Conservation (phyloP, 2,888 invertebrate genomes). For the Mythimna vitellina region DNA sequence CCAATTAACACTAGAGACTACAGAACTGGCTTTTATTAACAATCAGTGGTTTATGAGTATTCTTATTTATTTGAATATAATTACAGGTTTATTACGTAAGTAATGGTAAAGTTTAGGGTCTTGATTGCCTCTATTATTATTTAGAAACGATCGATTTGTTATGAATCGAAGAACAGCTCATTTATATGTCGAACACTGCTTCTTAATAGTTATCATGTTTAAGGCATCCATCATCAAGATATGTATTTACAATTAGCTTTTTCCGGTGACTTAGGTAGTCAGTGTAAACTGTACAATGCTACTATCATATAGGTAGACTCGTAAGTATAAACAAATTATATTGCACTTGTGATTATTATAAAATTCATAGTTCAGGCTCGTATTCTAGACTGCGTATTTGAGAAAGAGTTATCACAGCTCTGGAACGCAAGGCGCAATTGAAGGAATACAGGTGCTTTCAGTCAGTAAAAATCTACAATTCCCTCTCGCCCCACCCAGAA, state of each 20-base stretch:
- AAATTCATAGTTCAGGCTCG: no score
- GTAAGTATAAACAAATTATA: no score
- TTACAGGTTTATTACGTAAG: conserved; percentile 39
- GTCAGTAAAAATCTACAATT: no score
- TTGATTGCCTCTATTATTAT: conserved; percentile 34
- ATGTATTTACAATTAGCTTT: neutral
- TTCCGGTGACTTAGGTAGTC: no score
- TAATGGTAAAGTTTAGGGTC: conserved; percentile 19
- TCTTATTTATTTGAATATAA: conserved; percentile 41
- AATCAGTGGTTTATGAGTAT: conserved; percentile 59
- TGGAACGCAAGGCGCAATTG: no score
- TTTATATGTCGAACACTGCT: neutral
- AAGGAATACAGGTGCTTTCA: no score
- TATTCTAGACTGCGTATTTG: no score
- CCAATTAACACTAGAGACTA: conserved; percentile 70
- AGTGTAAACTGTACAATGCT: no score
- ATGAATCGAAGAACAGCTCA: conserved; percentile 14
- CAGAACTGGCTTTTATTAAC: conserved; percentile 58
- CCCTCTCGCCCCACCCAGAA: no score
- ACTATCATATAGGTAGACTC: no score
- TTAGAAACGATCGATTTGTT: conserved; percentile 25
- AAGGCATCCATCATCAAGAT: neutral
- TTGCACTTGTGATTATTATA: no score
- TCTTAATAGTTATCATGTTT: neutral
- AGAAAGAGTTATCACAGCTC: no score